A percentile compares a stretch with the other conserved stretches of the same genome.
Conservation (phyloP, 2,113 vertebrate genomes). For the Gallinago undulata region DNA sequence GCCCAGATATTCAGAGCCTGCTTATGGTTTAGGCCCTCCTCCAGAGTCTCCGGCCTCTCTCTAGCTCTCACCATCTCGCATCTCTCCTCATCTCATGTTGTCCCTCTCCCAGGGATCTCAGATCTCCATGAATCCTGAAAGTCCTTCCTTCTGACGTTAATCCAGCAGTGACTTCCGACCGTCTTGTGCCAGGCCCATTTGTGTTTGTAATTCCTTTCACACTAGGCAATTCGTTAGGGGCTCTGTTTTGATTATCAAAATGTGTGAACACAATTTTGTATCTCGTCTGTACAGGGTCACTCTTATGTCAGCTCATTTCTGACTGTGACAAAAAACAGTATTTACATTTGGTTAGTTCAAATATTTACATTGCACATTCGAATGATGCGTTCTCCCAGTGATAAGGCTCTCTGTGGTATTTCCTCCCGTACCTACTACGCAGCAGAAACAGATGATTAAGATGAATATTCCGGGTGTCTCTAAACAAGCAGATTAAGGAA, state of each 20-base stretch:
- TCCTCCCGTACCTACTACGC: conserved; percentile 37
- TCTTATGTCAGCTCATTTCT: conserved; percentile 3
- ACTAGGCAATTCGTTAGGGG: conserved; percentile 37
- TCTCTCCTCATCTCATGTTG: neutral
- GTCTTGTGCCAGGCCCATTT: neutral
- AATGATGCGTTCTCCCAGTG: conserved; percentile 37
- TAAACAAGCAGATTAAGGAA: conserved; percentile 14
- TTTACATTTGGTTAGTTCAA: conserved; percentile 58
- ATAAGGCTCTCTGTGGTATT: conserved; percentile 52
- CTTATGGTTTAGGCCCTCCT: neutral
- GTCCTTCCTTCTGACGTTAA: neutral
- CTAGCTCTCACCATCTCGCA: neutral
- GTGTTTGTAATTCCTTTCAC: conserved; percentile 49
- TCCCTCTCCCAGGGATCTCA: neutral
- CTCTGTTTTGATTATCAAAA: conserved; percentile 55
- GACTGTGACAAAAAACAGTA: conserved; percentile 22
- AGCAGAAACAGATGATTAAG: conserved; percentile 34
- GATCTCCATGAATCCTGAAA: neutral
- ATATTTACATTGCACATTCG: conserved; percentile 66
- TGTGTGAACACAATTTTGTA: conserved; percentile 50
- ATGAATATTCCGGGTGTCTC: neutral
- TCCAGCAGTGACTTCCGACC: neutral
- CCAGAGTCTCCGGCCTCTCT: neutral
- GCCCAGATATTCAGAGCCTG: neutral
- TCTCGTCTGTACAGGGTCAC: conserved; percentile 52